Evolutionary conservation across 2,888 invertebrate genomes (phyloP).

Genomic region (Odontomyia ornata): DNA sequence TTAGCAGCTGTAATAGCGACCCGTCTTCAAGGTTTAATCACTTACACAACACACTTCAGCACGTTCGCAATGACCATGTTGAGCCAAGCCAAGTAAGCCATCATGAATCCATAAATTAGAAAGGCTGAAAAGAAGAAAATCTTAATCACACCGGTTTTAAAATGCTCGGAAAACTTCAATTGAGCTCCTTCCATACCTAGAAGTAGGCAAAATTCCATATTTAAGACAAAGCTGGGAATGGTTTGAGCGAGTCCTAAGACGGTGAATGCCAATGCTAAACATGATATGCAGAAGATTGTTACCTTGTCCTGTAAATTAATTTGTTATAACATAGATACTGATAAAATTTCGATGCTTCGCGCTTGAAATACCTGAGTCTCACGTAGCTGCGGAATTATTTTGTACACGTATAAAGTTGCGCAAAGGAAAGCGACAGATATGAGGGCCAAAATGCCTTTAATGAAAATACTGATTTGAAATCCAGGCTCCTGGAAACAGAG

Average conservation of each 20-base stretch:
- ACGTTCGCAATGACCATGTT: constrained; percentile 75
- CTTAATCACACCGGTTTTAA: not conserved
- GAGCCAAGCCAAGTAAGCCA: constrained; percentile 78
- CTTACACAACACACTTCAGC: constrained; percentile 73
- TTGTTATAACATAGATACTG: not conserved
- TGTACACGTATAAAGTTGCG: constrained; percentile 70
- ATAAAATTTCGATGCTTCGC: not conserved
- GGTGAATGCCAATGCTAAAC: constrained; percentile 45
- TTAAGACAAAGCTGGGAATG: not conserved
- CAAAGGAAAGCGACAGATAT: constrained; percentile 70
- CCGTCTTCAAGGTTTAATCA: constrained; percentile 52
- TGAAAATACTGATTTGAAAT: constrained; percentile 49
- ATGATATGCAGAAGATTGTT: constrained; percentile 47
- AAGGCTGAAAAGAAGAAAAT: constrained; percentile 65
- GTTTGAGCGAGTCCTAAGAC: constrained; percentile 46
- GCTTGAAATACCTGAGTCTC: constrained; percentile 64
- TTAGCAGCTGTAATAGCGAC: constrained; percentile 54
- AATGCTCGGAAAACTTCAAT: not conserved
- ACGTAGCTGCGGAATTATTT: constrained; percentile 70
- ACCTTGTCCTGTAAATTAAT: constrained; percentile 49
- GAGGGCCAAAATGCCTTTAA: constrained; percentile 61
- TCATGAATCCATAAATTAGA: constrained; percentile 70
- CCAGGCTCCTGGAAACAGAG: constrained; percentile 55
- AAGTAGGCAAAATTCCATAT: not conserved
- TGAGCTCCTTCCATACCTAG: not conserved